Evolutionary conservation across 1,140 invertebrate species (phyloP), one percentile per base, ranked within the genome.

Genomic region (Achatina immaculata): DNA sequence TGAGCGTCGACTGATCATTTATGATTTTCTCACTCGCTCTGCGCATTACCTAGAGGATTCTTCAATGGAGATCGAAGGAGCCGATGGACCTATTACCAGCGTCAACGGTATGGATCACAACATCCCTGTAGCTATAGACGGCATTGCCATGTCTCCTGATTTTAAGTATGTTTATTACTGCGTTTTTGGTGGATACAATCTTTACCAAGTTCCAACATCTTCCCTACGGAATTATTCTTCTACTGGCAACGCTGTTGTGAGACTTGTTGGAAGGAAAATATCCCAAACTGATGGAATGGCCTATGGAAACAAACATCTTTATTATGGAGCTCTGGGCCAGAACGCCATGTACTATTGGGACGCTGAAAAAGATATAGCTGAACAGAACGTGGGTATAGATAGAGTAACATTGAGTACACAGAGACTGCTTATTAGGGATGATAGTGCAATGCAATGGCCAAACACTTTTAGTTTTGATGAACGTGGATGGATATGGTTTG

Each of bases 121-220:
- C 31, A 51, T 77, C 11, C 48, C 48, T 0, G 78, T 71, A 34
- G 69, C 81, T 1, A 80, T 86, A 31, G 83, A 87, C 72, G 85
- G 86, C 24, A 85, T 87, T 21, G 85, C 86, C 0, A 83, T 86
- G 73, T 83, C 83, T 34, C 66, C 79, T 7, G 83, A 85, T 58
- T 87, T 86, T 81, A 48, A 82, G 1, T 83, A 72, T 74, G 74
- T 87, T 0, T 87, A 85, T 51, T 87, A 77, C 48, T 83, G 82
- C 65, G 40, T 84, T 31, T 34, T 87, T 24, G 48, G 65, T 16
- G 76, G 80, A 24, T 75, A 42, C 16, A 42, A 73, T 16, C 45
- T 86, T 31, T 86, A 19, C 77, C 85, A 40, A 21, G 34, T 78
- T 7, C 76, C 55, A 14, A 85, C 86, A 11, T 16, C 51, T n/a